Evolutionary conservation across 2,113 vertebrate genomes (phyloP), one percentile per base, ranked within the genome.

Genomic region (Apodemus sylvaticus): DNA sequence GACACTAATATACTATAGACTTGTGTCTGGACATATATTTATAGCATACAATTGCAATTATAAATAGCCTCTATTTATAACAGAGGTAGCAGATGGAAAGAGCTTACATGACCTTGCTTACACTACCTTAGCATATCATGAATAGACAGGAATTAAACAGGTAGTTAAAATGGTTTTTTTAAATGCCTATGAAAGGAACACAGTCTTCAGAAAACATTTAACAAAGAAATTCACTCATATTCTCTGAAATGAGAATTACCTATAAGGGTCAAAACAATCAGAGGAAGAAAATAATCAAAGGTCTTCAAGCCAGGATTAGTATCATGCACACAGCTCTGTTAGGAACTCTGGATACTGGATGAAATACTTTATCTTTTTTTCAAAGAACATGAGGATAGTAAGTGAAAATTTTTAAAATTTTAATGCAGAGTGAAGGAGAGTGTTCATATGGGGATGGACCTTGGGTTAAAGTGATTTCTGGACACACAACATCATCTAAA

Each of bases 311-410:
- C 10, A 55, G 24, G 42, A 13, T 58, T 17, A 53, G 9, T 39
- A 51, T 4, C 16, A 62, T 42, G 10, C 11, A 26, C 29, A 34
- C 66, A 83, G 11, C 4, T 17, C 60, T 14, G 48, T 34, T 70
- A 45, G 48, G 26, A 68, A 82, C 3, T 70, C 71, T 66, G 13
- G 39, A 19, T 16, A 17, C 66, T 48, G 1, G 13, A 36, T 45
- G 51, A 92, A 93, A 55, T 24, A 73, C 24, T 90, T 83, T 94
- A 13, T 36, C 20, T 96, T 71, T 81, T 81, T 51, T 82, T 55
- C 5, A 90, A 71, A 81, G 29, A 83, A 10, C 7, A 81, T 74
- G 8, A 45, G 36, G 78, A 53, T 66, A 87, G 24, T 64, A 53
- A 60, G 7, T 45, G 13, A 20, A 82, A 55, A 76, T 7, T 62